These are phyloP conservation scores for Coendou prehensilis DNA, from an alignment of 2,797 vertebrate genomes.

Conservation along the genomic window DNA sequence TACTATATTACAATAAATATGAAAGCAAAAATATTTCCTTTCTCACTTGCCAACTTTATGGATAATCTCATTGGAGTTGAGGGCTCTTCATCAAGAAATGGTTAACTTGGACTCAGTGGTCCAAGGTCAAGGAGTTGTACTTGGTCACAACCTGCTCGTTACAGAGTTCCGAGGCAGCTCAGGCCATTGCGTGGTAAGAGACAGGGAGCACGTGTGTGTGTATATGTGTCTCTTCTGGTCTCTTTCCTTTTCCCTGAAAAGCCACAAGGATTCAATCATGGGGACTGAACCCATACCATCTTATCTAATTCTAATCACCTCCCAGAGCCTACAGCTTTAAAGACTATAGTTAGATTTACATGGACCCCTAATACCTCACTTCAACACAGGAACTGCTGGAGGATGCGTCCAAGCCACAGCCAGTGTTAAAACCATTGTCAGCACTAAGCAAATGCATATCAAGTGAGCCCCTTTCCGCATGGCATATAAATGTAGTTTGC, in stretches of 20 bases:
- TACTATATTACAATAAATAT: slow-evolving; percentile 54
- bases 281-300: too few relatives aligned
- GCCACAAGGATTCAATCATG: not conserved
- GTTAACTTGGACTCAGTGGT: not conserved
- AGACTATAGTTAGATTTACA: not conserved
- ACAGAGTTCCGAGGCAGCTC: not conserved
- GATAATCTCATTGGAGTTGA: not conserved
- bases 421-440: not conserved
- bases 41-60: not conserved
- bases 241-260: not conserved
- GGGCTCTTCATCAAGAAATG: not conserved
- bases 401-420: too few relatives aligned
- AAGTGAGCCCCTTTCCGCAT: not conserved
- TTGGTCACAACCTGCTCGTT: not conserved
- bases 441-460: not conserved
- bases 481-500: not conserved
- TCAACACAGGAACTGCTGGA: not conserved
- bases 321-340: not conserved
- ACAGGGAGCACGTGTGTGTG: not conserved
- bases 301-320: not conserved
- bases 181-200: not conserved
- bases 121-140: too few relatives aligned
- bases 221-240: not conserved
- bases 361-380: not conserved
- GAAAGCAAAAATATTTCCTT: slow-evolving; percentile 57